Conservation (phyloP, 53 echinoderm and acorn worm species). For the Mesocentrotus franciscanus region DNA sequence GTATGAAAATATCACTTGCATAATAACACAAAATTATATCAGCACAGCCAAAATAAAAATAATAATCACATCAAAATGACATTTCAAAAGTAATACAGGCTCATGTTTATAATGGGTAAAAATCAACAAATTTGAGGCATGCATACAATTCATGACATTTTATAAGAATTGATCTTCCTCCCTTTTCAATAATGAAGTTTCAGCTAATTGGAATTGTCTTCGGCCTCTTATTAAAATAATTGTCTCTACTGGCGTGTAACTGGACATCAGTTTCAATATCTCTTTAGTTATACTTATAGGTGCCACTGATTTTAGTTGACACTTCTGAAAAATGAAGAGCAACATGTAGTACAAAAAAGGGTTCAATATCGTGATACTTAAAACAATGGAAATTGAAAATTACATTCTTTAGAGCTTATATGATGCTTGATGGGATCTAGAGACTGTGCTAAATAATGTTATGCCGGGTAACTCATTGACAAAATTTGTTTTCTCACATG, state of each 20-base stretch:
- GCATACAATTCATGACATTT: neutral
- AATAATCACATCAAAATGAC: neutral
- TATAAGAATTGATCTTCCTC: neutral
- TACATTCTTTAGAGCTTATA: neutral
- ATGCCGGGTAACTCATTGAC: neutral
- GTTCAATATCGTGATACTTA: neutral
- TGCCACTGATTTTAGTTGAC: neutral
- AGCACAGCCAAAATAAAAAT: constrained; percentile 11
- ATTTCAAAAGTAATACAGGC: neutral
- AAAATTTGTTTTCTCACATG: too few relatives aligned
- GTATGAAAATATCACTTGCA: neutral
- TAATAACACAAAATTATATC: neutral
- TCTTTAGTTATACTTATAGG: neutral
- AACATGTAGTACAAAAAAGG: neutral
- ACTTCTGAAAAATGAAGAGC: neutral
- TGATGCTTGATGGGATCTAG: too few relatives aligned
- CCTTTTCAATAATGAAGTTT: neutral
- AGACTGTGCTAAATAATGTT: neutral
- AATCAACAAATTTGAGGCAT: neutral
- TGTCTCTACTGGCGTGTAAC: neutral
- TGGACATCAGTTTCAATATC: neutral
- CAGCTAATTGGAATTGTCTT: neutral
- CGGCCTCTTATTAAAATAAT: neutral
- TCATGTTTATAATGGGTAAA: neutral
- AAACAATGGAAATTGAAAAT: neutral